A percentile compares a stretch with the other conserved stretches of the same genome.
Evolutionary conservation across 2,888 invertebrate species (phyloP).

Genomic region (Mesochorus sp.): DNA sequence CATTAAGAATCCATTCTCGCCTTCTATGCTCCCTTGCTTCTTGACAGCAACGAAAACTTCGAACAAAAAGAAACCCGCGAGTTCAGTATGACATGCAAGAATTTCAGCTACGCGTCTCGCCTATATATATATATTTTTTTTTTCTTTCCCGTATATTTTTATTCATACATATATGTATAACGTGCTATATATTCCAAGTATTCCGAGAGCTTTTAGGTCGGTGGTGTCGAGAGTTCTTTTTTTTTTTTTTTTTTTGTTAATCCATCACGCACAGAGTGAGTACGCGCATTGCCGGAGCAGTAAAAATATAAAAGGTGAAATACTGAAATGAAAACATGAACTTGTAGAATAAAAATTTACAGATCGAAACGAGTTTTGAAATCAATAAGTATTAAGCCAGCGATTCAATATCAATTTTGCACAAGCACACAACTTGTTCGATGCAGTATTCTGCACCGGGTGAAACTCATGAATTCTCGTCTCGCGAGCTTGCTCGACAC

Average conservation of each 20-base stretch:
- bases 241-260: not conserved
- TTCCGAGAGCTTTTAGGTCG: slow-evolving; percentile 26
- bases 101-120: slow-evolving; percentile 48
- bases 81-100: slow-evolving; percentile 60
- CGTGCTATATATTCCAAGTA: not conserved
- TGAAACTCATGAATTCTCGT: slow-evolving; percentile 35
- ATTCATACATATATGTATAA: not conserved
- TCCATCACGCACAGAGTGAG: not conserved
- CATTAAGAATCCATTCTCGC: slow-evolving; percentile 67
- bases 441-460: not conserved
- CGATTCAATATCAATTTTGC: slow-evolving; percentile 31
- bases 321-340: not conserved
- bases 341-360: not conserved
- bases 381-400: slow-evolving; percentile 24
- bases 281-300: not conserved
- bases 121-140: slow-evolving; percentile 1
- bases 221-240: slow-evolving; percentile 16
- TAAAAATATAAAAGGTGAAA: not conserved
- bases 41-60: slow-evolving; percentile 19
- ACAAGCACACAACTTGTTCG: too few species aligned
- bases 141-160: not conserved
- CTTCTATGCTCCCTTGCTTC: not conserved
- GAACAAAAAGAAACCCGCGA: slow-evolving; percentile 30
- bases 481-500: slow-evolving; percentile 8
- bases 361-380: slow-evolving; percentile 7